phyloP scores from a whole-genome alignment of 2,888 invertebrate genomes.

The Ophion obscuratus region DNA sequence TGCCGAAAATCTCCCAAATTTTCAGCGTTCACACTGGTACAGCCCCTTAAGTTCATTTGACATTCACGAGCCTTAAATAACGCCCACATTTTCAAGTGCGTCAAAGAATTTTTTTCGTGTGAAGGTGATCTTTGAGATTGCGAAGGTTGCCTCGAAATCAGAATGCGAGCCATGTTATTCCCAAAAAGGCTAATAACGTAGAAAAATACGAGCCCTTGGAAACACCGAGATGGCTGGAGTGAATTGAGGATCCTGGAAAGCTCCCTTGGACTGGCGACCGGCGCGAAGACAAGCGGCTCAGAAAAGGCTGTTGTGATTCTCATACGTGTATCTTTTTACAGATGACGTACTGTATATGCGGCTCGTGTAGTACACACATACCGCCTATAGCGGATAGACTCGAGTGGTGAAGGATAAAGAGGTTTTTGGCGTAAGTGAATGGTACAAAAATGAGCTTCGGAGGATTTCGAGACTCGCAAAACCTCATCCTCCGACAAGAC shows the following conservation, averaged over 20 bases:
- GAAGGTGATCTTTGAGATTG: background rate
- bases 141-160: background rate
- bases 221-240: background rate
- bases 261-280: background rate
- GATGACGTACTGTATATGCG: slow-evolving; percentile 8
- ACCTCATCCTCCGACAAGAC: slow-evolving; percentile 34
- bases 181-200: background rate
- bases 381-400: slow-evolving; percentile 25
- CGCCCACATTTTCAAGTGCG: too few relatives aligned
- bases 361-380: background rate
- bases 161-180: background rate
- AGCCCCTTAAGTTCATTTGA: too few relatives aligned
- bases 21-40: too few relatives aligned
- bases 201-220: background rate
- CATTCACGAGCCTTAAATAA: too few relatives aligned
- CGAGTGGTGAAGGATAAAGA: slow-evolving; percentile 46
- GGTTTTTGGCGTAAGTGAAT: slow-evolving; percentile 61
- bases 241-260: background rate
- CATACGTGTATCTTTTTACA: background rate
- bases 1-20: too few relatives aligned
- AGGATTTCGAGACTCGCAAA: slow-evolving; percentile 44
- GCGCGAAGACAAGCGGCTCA: slow-evolving; percentile 17
- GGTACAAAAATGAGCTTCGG: slow-evolving; percentile 50
- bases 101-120: background rate
- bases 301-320: slow-evolving; percentile 21